Percentiles rank a stretch among this genome's conserved stretches.
phyloP scores from a whole-genome alignment of 37 sponge, comb jelly and placozoan species.

The Chondrilla cf. caribensis region DNA sequence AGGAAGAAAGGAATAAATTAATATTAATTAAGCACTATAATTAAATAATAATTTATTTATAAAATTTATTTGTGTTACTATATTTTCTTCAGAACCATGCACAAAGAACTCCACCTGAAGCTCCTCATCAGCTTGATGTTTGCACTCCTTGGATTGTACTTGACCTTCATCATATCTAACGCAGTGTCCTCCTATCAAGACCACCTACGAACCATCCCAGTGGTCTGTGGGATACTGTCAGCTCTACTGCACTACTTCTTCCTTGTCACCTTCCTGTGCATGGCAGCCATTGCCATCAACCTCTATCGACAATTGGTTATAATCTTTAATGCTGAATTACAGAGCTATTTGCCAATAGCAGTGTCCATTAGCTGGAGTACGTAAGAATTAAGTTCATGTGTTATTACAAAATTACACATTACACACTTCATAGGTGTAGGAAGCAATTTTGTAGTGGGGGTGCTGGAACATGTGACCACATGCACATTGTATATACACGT shows the following conservation, averaged over 20 bases:
- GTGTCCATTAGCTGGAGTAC: conserved; percentile 37
- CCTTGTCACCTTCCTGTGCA: conserved; percentile 25
- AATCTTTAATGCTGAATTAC: conserved; percentile 11
- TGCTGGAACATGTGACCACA: no score
- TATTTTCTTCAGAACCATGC: conserved; percentile 36
- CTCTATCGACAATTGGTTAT: conserved; percentile 39
- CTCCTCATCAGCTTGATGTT: conserved; percentile 54
- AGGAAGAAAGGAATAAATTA: no score
- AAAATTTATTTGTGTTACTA: not conserved
- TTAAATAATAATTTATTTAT: no score
- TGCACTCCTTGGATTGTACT: conserved; percentile 40
- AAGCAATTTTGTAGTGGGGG: no score
- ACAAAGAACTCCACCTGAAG: conserved; percentile 12
- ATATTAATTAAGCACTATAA: no score
- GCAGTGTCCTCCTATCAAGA: no score
- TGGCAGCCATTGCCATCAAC: conserved; percentile 52
- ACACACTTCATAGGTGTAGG: no score
- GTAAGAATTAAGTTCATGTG: conserved; percentile 18
- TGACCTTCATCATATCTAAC: conserved; percentile 17
- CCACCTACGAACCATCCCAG: not conserved
- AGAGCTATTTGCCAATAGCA: conserved; percentile 19
- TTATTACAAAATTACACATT: not conserved
- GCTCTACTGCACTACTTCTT: conserved; percentile 52
- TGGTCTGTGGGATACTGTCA: conserved; percentile 15
- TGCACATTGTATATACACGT: no score